Evolutionary conservation across 2,113 vertebrate genomes (phyloP), one percentile per base, ranked within the genome.

Genomic region (Tautogolabrus adspersus): DNA sequence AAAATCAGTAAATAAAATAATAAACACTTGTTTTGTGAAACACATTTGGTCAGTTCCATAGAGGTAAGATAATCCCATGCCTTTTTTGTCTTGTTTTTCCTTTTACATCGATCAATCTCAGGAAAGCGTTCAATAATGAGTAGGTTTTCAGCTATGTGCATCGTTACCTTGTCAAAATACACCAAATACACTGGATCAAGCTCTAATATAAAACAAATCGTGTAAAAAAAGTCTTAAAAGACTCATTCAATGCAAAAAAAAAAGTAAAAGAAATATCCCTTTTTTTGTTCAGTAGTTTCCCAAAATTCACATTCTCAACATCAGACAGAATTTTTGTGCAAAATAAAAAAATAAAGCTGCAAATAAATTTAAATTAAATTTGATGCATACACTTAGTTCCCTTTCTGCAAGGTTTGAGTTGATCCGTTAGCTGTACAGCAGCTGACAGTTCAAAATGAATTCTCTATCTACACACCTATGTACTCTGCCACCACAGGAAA

Each of bases 1-100:
- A 93, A 89, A 90, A 79, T 86, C 74, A 83, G 79, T 84, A 80
- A 92, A 89, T 92, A 89, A 88, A 79, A 90, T 77, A 84, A 79
- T 81, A 75, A 84, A 87, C 75, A 84, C 62, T 79, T 84, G 38
- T 64, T 73, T 87, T 69, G 54, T 84, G 58, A 84, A 88, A 88
- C 70, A 87, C 82, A 83, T 84, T 90, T 86, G 85, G 66, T 87
- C 77, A 86, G 42, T 84, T 88, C 51, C 54, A 68, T n/a, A 74
- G 65, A 88, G 57, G 66, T 82, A 83, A 82, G 23, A 75, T 72
- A 22, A 77, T 77, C 51, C 38, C 37, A 71, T 78, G 46, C 66
- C 65, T 37, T 69, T 42, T 22, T 19, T 57, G 22, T 51, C 0
- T 30, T 38, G n/a, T 47, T 63, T 49, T 61, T 72, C 26, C 16